These are phyloP conservation scores for Eurystomus glaucurus DNA, from an alignment of 2,797 vertebrate species.

Conservation along the genomic window DNA sequence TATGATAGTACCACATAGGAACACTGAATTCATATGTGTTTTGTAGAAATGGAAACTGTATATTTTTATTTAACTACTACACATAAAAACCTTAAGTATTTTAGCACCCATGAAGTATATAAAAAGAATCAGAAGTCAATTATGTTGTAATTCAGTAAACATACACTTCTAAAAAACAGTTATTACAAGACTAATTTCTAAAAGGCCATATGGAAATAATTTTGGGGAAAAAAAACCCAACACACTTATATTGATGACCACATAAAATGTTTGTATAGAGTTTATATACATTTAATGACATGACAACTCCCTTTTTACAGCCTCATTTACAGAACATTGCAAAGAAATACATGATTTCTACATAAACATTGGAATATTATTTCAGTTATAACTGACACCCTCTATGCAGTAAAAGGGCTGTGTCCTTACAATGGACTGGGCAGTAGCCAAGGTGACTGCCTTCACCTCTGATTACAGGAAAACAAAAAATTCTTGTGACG, in stretches of 20 bases:
- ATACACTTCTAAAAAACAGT: background rate
- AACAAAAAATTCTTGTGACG: background rate
- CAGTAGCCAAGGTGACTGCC: background rate
- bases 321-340: background rate
- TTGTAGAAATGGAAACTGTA: background rate
- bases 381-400: background rate
- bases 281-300: background rate
- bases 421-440: background rate
- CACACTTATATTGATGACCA: background rate
- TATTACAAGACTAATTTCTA: background rate
- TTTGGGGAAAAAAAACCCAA: rapidly evolving
- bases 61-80: background rate
- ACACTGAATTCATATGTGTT: background rate
- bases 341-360: background rate
- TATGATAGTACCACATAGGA: background rate
- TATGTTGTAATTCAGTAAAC: background rate
- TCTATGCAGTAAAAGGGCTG: background rate
- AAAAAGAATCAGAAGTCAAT: background rate
- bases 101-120: background rate
- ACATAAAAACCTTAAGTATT: background rate
- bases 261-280: background rate
- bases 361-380: background rate
- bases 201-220: background rate
- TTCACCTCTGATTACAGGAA: background rate
- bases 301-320: background rate